Base-by-base conservation (phyloP, 2,888 invertebrate genomes). In the Ectropis crepuscularia region DNA sequence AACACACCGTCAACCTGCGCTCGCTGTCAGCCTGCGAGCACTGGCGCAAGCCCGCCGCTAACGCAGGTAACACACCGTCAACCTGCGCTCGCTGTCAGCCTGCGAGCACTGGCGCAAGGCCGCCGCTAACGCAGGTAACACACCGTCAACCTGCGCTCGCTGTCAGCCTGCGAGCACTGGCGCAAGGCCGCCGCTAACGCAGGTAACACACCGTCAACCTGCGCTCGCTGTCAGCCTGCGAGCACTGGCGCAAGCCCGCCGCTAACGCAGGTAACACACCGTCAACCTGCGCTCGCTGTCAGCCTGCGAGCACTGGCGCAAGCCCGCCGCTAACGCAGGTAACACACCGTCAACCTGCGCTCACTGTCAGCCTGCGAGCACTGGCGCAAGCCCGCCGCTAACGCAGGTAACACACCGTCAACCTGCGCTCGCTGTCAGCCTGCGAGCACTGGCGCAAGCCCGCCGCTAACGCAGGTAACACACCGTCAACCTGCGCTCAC, bases 401-500 rank as follows among this genome's bases (percentile, higher is more conserved):
- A n/a, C n/a, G n/a, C n/a, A n/a, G n/a, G n/a, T n/a, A n/a, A n/a
- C n/a, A n/a, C n/a, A 99, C 99, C 0, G 99, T 99, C 0, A 99
- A 99, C 92, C 80, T 94, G 65, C 94, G 98, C 68, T 99, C 99
- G 61, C 94, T 99, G 12, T 92, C 94, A 75, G 98, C 96, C 2
- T 99, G 99, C 86, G 87, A 94, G 55, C 92, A 94, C 67, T 99
- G 99, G 99, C 83, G 82, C 75, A 61, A 36, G 72, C 74, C 46
- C 76, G 74, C 48, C n/a, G n/a, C n/a, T n/a, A n/a, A n/a, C n/a
- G n/a, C n/a, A n/a, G n/a, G n/a, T n/a, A n/a, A n/a, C n/a, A n/a
- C n/a, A 99, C 99, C 0, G 99, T 99, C 0, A 99, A 99, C 92
- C 80, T 94, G 65, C 94, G 98, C 68, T 99, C 99, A 99, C 99